Evolutionary conservation across 2,797 vertebrate genomes (phyloP).

Genomic region (Thaleichthys pacificus): DNA sequence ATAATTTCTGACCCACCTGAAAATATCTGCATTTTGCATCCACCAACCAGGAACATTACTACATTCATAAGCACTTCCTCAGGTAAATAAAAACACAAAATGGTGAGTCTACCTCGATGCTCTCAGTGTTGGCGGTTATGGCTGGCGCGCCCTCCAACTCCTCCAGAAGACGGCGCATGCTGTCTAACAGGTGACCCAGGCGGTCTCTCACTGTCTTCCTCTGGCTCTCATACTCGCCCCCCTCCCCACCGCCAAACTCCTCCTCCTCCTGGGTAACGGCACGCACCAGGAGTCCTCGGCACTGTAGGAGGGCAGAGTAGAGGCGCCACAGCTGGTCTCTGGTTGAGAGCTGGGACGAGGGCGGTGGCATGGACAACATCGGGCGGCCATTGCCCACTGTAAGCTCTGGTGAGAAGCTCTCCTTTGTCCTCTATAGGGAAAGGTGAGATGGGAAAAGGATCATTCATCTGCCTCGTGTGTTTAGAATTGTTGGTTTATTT

Average conservation of each 20-base stretch:
- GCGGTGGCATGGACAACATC: conserved; percentile 62
- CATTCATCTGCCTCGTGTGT: too few species aligned
- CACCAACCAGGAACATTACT: too few species aligned
- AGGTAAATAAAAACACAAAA: background rate
- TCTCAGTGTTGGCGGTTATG: conserved; percentile 41
- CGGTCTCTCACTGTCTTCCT: conserved; percentile 64
- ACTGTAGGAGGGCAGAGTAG: conserved; percentile 70
- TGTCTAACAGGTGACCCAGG: conserved; percentile 56
- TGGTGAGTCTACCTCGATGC: conserved; percentile 58
- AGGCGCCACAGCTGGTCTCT: conserved; percentile 67
- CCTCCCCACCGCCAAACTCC: conserved; percentile 47
- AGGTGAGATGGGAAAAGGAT: background rate
- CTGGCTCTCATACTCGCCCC: conserved; percentile 60
- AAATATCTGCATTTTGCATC: too few species aligned
- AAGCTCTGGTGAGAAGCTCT: conserved; percentile 51
- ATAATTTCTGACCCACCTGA: background rate
- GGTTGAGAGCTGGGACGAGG: conserved; percentile 64
- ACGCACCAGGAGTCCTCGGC: conserved; percentile 64
- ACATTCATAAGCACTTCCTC: background rate
- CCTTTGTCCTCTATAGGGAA: conserved; percentile 61
- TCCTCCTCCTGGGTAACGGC: conserved; percentile 65
- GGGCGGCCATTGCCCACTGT: conserved; percentile 29
- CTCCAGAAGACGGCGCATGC: conserved; percentile 63
- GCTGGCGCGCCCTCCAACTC: conserved; percentile 37
- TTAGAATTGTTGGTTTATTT: too few species aligned